Percentiles rank a stretch among this genome's conserved stretches.
Evolutionary conservation across 1,140 invertebrate species (phyloP).

Genomic region (Procambarus clarkii): DNA sequence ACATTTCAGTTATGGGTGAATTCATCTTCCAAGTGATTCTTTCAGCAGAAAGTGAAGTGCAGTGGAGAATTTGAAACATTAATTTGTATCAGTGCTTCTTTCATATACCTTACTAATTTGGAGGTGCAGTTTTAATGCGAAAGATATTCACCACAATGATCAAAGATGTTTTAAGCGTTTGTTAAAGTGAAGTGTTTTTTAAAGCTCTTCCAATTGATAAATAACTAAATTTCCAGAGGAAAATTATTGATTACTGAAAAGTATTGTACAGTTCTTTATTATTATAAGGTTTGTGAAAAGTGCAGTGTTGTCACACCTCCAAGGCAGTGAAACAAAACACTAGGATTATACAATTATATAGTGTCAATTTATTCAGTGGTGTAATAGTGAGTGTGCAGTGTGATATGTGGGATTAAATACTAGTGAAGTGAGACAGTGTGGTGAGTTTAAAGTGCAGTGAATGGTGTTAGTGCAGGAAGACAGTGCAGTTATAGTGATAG

Average conservation of each 20-base stretch:
- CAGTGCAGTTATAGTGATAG: slow-evolving; percentile 42
- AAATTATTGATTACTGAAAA: slow-evolving; percentile 5
- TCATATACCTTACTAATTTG: slow-evolving; percentile 55
- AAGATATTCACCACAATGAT: slow-evolving; percentile 65
- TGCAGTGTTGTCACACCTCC: slow-evolving; percentile 1
- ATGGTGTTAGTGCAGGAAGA: slow-evolving; percentile 16
- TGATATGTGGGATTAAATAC: slow-evolving; percentile 13
- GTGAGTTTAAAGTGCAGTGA: slow-evolving; percentile 45
- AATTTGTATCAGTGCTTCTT: slow-evolving; percentile 45
- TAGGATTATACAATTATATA: not conserved
- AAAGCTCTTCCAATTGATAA: slow-evolving; percentile 44
- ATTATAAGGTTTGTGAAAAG: slow-evolving; percentile 20
- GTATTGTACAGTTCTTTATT: slow-evolving; percentile 2
- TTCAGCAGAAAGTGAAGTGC: slow-evolving; percentile 20
- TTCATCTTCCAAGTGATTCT: slow-evolving; percentile 8
- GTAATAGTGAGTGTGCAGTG: slow-evolving; percentile 23
- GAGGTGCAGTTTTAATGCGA: slow-evolving; percentile 40
- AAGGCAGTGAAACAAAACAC: not conserved
- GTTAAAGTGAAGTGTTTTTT: slow-evolving; percentile 35
- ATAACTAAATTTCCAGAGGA: slow-evolving; percentile 31
- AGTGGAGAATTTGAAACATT: slow-evolving; percentile 29
- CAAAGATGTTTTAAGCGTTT: slow-evolving; percentile 1
- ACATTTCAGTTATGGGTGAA: not conserved
- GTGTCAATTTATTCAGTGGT: slow-evolving; percentile 5
- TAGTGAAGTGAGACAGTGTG: slow-evolving; percentile 34